Evolutionary conservation across 1,140 invertebrate genomes (phyloP), one percentile per base, ranked within the genome.

Genomic region (Penaeus japonicus): DNA sequence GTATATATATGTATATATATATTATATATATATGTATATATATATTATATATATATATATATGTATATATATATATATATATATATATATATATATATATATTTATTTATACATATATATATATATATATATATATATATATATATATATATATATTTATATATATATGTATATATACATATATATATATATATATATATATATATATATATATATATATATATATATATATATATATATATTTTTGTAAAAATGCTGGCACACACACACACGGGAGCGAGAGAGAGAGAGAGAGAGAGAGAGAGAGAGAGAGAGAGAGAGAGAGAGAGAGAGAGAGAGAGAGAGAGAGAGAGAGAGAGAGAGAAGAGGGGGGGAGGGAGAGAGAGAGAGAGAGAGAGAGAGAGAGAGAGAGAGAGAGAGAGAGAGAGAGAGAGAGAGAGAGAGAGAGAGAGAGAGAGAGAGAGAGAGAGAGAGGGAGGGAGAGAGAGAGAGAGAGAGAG

Each of bases 71-170:
- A 75, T 75, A 75, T 75, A 75, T 75, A 75, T 75, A 75, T 75
- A 75, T 75, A 75, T 75, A 75, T 75, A 75, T 75, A 75, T 75
- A 75, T 75, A 75, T 75, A 75, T 75, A 75, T 75, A 75, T 75
- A 75, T 75, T 22, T 75, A 75, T 75, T 22, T 75, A 75, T 75
- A 75, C 30, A 75, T 75, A 75, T 75, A 75, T 75, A 75, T 75
- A 75, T 75, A 75, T 75, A 24, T 75, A 75, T 75, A 75, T 75
- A 75, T 75, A 75, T 75, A 75, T 75, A 75, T 75, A 75, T 75
- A 75, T 22, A 65, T 22, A 65, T 22, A 65, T 22, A 65, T 22
- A 65, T 22, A 65, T 22, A n/a, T 59, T n/a, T 75, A 75, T 75
- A 75, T 75, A 75, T 75, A 75, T 75, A 75, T 75, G 30, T 75